Evolutionary conservation across 2,113 vertebrate genomes (phyloP).

Genomic region (Tinamus guttatus): DNA sequence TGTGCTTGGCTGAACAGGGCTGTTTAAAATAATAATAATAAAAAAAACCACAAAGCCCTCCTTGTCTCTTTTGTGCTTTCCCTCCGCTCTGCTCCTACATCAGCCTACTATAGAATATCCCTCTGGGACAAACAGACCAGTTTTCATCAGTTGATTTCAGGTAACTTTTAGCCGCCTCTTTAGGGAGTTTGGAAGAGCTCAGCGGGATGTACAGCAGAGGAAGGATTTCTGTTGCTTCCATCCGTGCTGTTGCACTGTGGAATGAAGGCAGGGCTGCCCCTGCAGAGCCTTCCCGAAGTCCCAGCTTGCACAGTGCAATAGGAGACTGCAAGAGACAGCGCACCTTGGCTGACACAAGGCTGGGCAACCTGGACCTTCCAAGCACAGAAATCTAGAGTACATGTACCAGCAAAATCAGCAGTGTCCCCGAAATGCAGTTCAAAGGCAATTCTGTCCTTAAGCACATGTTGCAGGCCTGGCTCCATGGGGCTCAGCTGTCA

Average conservation of each 20-base stretch:
- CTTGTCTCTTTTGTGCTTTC: background rate
- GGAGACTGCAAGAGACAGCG: background rate
- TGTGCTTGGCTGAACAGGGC: background rate
- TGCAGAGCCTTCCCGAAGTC: background rate
- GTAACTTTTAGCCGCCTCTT: background rate
- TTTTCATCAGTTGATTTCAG: background rate
- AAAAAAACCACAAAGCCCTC: background rate
- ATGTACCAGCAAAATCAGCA: background rate
- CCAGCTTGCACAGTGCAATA: background rate
- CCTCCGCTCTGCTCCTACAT: background rate
- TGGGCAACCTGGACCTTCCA: background rate
- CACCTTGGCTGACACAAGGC: background rate
- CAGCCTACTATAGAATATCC: background rate
- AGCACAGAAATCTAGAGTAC: background rate
- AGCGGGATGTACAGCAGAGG: background rate
- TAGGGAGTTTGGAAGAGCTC: background rate
- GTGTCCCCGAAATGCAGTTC: background rate
- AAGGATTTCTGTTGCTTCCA: background rate
- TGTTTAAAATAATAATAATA: no score
- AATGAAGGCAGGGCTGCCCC: background rate
- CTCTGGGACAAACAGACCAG: background rate
- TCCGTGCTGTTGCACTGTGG: background rate
- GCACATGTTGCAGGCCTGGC: background rate
- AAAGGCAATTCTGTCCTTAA: background rate
- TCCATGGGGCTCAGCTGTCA: background rate